Evolutionary conservation across 2,797 vertebrate species (phyloP).

Genomic region (Bryconaethiops microstoma): DNA sequence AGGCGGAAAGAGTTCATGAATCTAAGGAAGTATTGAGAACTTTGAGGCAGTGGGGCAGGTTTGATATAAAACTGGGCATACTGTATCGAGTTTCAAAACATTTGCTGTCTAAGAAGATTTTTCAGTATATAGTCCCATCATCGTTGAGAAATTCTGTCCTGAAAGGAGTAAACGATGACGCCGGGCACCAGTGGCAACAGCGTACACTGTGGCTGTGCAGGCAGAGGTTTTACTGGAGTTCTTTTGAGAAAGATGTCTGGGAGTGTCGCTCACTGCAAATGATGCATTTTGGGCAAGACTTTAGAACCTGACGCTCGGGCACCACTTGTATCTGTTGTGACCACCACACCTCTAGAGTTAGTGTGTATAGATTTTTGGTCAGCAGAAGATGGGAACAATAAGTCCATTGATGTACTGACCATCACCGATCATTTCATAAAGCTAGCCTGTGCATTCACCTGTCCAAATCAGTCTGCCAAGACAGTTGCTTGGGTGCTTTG

Average conservation of each 20-base stretch:
- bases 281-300: too few species aligned
- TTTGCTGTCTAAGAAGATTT: background rate
- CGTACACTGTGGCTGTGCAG: too few species aligned
- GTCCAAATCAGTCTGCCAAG: background rate
- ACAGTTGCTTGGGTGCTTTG: conserved; percentile 28
- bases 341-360: background rate
- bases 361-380: conserved; percentile 39
- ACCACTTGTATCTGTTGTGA: conserved; percentile 34
- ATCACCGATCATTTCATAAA: conserved; percentile 39
- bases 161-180: too few species aligned
- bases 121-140: conserved; percentile 12
- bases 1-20: conserved; percentile 27
- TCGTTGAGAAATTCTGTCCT: conserved; percentile 16
- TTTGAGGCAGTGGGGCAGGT: conserved; percentile 33
- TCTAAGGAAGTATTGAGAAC: conserved; percentile 6
- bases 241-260: too few species aligned
- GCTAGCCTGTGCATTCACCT: too few species aligned
- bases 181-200: too few species aligned
- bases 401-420: conserved; percentile 37
- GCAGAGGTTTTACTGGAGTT: too few species aligned
- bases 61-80: background rate
- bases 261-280: too few species aligned
- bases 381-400: conserved; percentile 27
- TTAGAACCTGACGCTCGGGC: background rate
- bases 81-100: conserved; percentile 37